These are phyloP conservation scores for Characodon lateralis DNA, from an alignment of 2,797 vertebrate species.

Conservation along the genomic window DNA sequence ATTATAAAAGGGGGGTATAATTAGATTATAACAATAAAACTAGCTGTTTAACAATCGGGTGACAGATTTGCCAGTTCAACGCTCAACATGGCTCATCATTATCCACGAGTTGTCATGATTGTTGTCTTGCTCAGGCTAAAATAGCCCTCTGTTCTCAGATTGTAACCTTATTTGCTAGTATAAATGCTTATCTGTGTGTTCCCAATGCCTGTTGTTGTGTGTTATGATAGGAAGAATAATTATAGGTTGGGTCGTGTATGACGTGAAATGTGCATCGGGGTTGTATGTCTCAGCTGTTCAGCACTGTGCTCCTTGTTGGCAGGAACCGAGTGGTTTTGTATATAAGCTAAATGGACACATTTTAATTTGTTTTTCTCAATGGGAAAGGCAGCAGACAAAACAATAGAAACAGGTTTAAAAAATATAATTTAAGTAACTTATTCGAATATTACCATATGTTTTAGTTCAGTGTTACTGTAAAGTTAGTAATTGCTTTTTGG, in stretches of 20 bases:
- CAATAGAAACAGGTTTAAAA: slow-evolving; percentile 13
- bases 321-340: slow-evolving; percentile 54
- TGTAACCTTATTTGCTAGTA: slow-evolving; percentile 33
- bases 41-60: neutral
- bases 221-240: slow-evolving; percentile 56
- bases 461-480: neutral
- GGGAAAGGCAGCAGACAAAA: slow-evolving; percentile 22
- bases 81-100: neutral
- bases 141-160: slow-evolving; percentile 16
- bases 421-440: neutral
- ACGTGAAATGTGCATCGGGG: slow-evolving; percentile 14
- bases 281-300: slow-evolving; percentile 52
- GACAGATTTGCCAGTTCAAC: neutral
- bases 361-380: slow-evolving; percentile 49
- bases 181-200: slow-evolving; percentile 18
- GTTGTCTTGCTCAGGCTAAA: slow-evolving; percentile 32
- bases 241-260: slow-evolving; percentile 21
- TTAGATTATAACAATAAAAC: neutral
- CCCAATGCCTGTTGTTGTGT: slow-evolving; percentile 15
- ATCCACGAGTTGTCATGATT: neutral
- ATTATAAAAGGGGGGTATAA: neutral
- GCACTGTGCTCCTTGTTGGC: slow-evolving; percentile 51
- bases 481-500: neutral
- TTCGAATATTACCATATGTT: neutral
- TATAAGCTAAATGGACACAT: slow-evolving; percentile 39